A percentile compares a stretch with the other conserved stretches of the same genome.
Conservation (phyloP, 2,888 invertebrate species). For the Poecilobothrus nobilitatus region DNA sequence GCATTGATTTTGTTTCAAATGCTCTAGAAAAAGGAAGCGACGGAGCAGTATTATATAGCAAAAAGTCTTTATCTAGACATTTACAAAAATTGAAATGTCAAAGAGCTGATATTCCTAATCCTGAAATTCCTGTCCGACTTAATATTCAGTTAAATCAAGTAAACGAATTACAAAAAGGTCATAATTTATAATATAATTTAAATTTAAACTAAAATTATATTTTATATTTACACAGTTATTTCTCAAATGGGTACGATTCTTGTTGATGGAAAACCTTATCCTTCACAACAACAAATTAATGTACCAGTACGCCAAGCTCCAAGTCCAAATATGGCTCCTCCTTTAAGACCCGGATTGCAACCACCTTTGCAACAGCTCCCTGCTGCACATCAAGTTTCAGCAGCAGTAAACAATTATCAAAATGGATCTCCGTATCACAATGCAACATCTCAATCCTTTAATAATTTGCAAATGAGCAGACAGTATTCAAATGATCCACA, state of each 20-base stretch:
- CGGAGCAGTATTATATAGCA: constrained; percentile 73
- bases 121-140: constrained; percentile 78
- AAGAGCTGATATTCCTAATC: constrained; percentile 80
- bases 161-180: constrained; percentile 69
- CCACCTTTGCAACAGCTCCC: constrained; percentile 41
- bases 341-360: constrained; percentile 35
- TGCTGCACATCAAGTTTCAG: constrained; percentile 29
- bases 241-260: constrained; percentile 72
- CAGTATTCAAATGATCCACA: constrained; percentile 38
- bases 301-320: constrained; percentile 41
- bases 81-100: constrained; percentile 73
- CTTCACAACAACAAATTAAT: constrained; percentile 41
- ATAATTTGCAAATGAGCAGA: constrained; percentile 40
- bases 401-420: constrained; percentile 25
- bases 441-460: constrained; percentile 36
- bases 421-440: constrained; percentile 34
- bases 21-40: constrained; percentile 74
- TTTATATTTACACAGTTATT: constrained; percentile 49
- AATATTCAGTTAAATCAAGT: constrained; percentile 71
- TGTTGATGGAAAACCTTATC: constrained; percentile 74
- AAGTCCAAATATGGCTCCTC: constrained; percentile 42
- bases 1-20: constrained; percentile 72
- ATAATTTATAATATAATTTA: no score
- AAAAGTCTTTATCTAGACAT: constrained; percentile 66
- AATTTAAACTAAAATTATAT: neutral